Evolutionary conservation across 2,113 vertebrate genomes (phyloP).

Genomic region (Azemiops feae): DNA sequence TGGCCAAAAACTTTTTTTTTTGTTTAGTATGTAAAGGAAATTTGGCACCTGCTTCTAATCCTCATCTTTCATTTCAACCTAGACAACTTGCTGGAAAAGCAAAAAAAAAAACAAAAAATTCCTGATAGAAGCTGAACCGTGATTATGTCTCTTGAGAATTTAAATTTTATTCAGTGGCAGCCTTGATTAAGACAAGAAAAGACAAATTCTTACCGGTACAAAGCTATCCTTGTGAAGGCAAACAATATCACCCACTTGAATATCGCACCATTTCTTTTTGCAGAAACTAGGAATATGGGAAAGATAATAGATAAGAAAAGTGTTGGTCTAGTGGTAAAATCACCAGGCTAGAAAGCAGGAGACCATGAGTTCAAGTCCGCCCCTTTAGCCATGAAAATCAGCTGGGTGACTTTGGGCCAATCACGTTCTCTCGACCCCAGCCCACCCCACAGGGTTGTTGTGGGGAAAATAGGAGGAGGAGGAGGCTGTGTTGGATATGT

Average conservation of each 20-base stretch:
- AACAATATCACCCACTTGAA: slow-evolving; percentile 85
- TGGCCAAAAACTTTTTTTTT: background rate
- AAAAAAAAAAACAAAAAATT: no score
- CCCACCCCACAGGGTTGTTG: no score
- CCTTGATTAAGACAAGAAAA: background rate
- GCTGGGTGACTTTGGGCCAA: no score
- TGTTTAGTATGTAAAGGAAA: background rate
- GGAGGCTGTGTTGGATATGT: no score
- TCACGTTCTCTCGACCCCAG: no score
- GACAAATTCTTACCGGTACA: slow-evolving; percentile 78
- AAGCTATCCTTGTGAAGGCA: slow-evolving; percentile 80
- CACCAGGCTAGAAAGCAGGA: no score
- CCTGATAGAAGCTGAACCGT: background rate
- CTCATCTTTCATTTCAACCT: accelerated
- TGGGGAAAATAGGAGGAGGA: no score
- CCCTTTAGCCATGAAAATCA: background rate
- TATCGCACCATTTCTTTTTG: slow-evolving; percentile 75
- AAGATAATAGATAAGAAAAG: background rate
- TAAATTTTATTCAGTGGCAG: background rate
- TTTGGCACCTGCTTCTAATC: background rate
- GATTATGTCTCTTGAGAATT: background rate
- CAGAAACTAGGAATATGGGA: slow-evolving; percentile 70
- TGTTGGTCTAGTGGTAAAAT: background rate
- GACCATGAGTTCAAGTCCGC: no score
- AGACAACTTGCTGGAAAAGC: background rate